Evolutionary conservation across 1,140 invertebrate genomes (phyloP), one percentile per base, ranked within the genome.

Genomic region (Anastrepha ludens): DNA sequence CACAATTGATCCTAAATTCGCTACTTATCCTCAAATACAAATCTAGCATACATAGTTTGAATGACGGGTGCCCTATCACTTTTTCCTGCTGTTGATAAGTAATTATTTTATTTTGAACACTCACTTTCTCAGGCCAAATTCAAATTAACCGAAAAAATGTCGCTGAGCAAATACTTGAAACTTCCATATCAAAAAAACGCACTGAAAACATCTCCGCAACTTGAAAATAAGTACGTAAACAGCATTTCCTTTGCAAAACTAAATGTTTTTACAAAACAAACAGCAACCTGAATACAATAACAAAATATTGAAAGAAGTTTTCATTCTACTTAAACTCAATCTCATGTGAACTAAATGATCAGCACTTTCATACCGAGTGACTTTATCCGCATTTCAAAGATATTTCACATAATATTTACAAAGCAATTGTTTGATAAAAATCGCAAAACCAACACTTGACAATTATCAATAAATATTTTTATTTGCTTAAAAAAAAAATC

Each of bases 401-500:
- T 17, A 41, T 17, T 50, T 74, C 70, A 50, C 39, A 47, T 47
- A 55, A 17, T 81, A n/a, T 81, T 81, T 81, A 81, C 74, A 81
- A 81, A 58, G 74, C 74, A 81, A 81, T 81, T 81, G 74, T 50
- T 8, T 4, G 74, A 81, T 81, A 50, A 58, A 81, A 81, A 81
- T 81, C 74, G 55, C 74, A 55, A 81, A 81, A 50, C 6, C n/a
- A 2, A 17, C 74, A 81, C 74, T 81, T 9, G 20, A 81, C 55
- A 81, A 81, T 81, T 81, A 81, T 81, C 74, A 55, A 81, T 29
- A 55, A n/a, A 0, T 55, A 20, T 81, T 81, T 62, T 62, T 62
- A 15, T 62, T 62, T 81, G 47, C 8, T 78, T 55, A 5, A 50
- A n/a, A 86, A 47, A 55, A 86, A 60, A 86, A 86, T 67, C 62